Evolutionary conservation across 2,888 invertebrate genomes (phyloP).

Genomic region (Leptothorax acervorum): DNA sequence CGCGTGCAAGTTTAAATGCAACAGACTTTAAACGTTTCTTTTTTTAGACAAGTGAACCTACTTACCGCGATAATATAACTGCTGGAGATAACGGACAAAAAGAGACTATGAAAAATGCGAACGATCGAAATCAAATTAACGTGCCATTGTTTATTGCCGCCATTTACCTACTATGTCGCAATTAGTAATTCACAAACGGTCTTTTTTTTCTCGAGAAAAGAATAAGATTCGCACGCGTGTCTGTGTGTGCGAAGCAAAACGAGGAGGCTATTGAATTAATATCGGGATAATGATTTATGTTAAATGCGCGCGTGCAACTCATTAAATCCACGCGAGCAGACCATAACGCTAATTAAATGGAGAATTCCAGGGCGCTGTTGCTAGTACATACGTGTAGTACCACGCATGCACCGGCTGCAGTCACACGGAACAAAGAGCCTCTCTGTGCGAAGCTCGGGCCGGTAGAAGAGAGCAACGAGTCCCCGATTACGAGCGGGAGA

Average conservation of each 20-base stretch:
- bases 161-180: background rate
- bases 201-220: background rate
- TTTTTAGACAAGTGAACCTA: background rate
- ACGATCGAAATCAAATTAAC: slow-evolving; percentile 11
- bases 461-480: slow-evolving; percentile 65
- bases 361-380: slow-evolving; percentile 45
- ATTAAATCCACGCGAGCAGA: slow-evolving; percentile 37
- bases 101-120: background rate
- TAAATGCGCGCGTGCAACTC: slow-evolving; percentile 39
- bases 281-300: slow-evolving; percentile 35
- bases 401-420: slow-evolving; percentile 45
- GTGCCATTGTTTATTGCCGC: background rate
- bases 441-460: slow-evolving; percentile 50
- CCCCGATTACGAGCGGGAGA: slow-evolving; percentile 65
- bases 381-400: slow-evolving; percentile 32
- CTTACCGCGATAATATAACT: slow-evolving; percentile 31
- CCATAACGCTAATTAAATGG: slow-evolving; percentile 65
- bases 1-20: slow-evolving; percentile 17
- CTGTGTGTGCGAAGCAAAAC: background rate
- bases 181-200: slow-evolving; percentile 1
- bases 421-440: slow-evolving; percentile 65
- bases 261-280: slow-evolving; percentile 21
- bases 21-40: background rate
- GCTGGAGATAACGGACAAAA: background rate
- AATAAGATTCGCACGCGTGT: background rate